A percentile compares a stretch with the other conserved stretches of the same genome.
Conservation (phyloP, 2,113 vertebrate genomes). For the Lontra canadensis region DNA sequence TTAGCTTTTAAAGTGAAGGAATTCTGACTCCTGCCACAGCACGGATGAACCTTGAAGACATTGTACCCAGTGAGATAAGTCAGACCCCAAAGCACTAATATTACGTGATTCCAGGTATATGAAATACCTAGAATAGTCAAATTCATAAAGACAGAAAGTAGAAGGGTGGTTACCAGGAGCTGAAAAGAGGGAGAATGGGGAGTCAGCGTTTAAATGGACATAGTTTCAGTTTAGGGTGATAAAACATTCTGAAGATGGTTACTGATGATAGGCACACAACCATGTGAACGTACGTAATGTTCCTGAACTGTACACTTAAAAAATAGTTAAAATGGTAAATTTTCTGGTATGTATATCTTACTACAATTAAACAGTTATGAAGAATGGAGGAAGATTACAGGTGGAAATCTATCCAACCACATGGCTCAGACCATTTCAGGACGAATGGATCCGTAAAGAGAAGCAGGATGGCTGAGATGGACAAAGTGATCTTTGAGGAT, state of each 20-base stretch:
- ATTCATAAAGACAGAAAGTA: neutral
- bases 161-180: neutral
- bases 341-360: neutral
- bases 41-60: neutral
- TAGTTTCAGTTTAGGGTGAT: neutral
- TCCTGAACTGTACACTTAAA: neutral
- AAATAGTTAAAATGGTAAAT: slow-evolving; percentile 2
- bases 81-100: neutral
- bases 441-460: neutral
- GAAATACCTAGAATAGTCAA: neutral
- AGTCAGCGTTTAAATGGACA: neutral
- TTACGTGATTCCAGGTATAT: neutral
- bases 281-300: neutral
- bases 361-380: neutral
- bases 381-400: neutral
- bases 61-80: neutral
- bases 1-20: neutral
- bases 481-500: neutral
- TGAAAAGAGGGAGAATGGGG: too few species aligned
- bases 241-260: neutral
- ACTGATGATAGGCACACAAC: neutral
- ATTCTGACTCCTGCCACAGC: neutral
- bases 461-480: neutral
- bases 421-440: neutral
- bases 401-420: neutral